A percentile compares a stretch with the other conserved stretches of the same genome.
Evolutionary conservation across 2,113 vertebrate genomes (phyloP).

Genomic region (Oxyura jamaicensis): DNA sequence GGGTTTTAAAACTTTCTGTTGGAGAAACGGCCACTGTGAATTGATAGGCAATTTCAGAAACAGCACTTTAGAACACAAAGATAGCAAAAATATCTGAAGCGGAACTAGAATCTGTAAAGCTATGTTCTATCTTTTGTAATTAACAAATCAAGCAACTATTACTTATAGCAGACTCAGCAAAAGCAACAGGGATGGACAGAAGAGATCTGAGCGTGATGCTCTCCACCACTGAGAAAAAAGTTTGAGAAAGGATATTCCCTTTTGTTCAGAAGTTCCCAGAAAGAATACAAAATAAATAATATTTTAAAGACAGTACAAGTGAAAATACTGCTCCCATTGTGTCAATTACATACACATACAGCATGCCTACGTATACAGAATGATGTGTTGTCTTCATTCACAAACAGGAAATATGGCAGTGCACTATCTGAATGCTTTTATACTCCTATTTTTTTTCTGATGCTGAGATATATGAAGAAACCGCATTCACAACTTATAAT

Average conservation of each 20-base stretch:
- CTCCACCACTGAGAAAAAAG: slow-evolving; percentile 71
- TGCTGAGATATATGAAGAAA: slow-evolving; percentile 79
- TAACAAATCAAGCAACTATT: slow-evolving; percentile 66
- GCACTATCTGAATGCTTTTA: slow-evolving; percentile 81
- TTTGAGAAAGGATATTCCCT: slow-evolving; percentile 68
- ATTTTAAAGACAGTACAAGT: slow-evolving; percentile 82
- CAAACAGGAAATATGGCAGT: slow-evolving; percentile 83
- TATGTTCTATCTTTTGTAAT: slow-evolving; percentile 69
- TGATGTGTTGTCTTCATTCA: slow-evolving; percentile 84
- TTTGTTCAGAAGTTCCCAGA: slow-evolving; percentile 79
- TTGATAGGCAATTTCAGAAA: slow-evolving; percentile 47
- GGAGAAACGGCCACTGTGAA: slow-evolving; percentile 36
- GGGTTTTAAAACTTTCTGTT: slow-evolving; percentile 25
- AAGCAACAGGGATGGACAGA: slow-evolving; percentile 59
- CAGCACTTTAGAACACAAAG: slow-evolving; percentile 64
- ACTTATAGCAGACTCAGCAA: slow-evolving; percentile 46
- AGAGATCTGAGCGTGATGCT: slow-evolving; percentile 65
- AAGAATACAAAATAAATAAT: slow-evolving; percentile 89
- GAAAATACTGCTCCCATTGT: slow-evolving; percentile 86
- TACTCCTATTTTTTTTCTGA: slow-evolving; percentile 78
- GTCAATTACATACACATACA: slow-evolving; percentile 83
- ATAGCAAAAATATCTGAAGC: slow-evolving; percentile 59
- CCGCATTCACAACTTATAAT: slow-evolving; percentile 84
- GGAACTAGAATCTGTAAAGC: slow-evolving; percentile 62
- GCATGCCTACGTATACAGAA: slow-evolving; percentile 87